Conservation (phyloP, 2,113 vertebrate species). For the Halichoeres trimaculatus region DNA sequence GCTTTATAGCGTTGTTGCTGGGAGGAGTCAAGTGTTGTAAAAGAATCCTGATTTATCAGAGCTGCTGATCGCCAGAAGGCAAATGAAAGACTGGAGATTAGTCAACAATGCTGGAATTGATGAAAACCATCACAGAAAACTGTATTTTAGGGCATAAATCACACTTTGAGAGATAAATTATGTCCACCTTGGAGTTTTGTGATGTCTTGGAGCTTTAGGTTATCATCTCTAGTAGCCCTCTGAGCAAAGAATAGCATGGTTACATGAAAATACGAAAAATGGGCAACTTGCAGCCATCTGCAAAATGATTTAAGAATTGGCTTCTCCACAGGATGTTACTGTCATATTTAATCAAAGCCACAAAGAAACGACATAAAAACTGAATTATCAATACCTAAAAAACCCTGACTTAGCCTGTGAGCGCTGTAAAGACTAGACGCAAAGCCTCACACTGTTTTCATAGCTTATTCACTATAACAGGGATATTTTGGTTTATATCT, state of each 20-base stretch:
- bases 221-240: neutral
- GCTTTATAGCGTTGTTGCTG: neutral
- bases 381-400: neutral
- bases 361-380: neutral
- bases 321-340: neutral
- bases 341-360: neutral
- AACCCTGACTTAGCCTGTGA: no score
- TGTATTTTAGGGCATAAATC: neutral
- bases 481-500: neutral
- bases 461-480: neutral
- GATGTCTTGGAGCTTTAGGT: neutral
- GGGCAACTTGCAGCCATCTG: neutral
- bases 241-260: neutral
- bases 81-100: neutral
- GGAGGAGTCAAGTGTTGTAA: neutral
- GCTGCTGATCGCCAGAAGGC: neutral
- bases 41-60: neutral
- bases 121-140: neutral
- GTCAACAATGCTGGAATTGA: neutral
- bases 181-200: neutral
- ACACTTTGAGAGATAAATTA: neutral
- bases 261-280: constrained; percentile 5
- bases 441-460: neutral
- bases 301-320: neutral
- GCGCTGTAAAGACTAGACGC: neutral